Base-by-base conservation (phyloP, 2,113 vertebrate species). In the Pedetes capensis region DNA sequence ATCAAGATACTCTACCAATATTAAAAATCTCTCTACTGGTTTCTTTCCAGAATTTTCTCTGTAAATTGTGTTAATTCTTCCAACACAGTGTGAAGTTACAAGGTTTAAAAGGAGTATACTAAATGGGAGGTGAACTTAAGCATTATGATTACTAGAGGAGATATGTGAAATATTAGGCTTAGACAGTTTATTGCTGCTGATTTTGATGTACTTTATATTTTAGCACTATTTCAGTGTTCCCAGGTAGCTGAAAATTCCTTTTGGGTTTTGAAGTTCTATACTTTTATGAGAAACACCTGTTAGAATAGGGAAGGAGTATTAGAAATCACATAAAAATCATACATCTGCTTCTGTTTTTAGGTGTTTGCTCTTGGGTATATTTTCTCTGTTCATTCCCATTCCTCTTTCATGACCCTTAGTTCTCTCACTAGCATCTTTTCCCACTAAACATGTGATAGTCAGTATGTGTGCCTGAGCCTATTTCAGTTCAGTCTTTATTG, bases 311-410 rank as follows among this genome's bases (percentile, higher is more conserved):
- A 49, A 75, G 32, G 16, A 32, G 3, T 72, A 39, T 84, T 89
- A 76, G 76, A 72, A 83, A 37, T 84, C 13, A 74, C 13, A 32
- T 10, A 44, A 57, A 89, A 72, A 51, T 25, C 17, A 49, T 42
- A 34, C 1, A 5, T 68, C 16, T 86, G 63, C 44, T 95, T 90
- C 64, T 85, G 27, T 64, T 87, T 84, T 90, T 82, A 71, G n/a
- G 44, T 39, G 4, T 68, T 63, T 84, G 37, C n/a, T n/a, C 22
- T 94, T 93, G 55, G 23, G 83, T 94, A 97, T 25, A 25, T 49
- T 95, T 93, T 51, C 22, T 49, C 9, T 14, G 34, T n/a, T 95
- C 32, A 71, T 94, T 94, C 89, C 64, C 29, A 27, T 90, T 97
- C 39, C 82, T 84, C 25, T 83, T 8, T 96, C 49, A 39, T 7